Conservation (phyloP, 2,113 vertebrate species). For the Tyto alba region DNA sequence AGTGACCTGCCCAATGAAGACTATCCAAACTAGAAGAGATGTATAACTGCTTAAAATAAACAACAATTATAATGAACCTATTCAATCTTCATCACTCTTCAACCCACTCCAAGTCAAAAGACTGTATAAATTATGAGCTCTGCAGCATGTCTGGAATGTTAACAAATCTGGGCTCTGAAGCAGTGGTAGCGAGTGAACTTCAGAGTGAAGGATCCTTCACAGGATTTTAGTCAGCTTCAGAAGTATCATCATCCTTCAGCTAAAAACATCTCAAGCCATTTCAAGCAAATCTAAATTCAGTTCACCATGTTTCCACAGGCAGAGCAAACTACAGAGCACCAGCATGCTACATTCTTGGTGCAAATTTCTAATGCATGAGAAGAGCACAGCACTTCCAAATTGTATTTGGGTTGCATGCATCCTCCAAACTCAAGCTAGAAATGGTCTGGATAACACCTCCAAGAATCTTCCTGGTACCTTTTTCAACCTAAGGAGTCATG, state of each 20-base stretch:
- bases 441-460: background rate
- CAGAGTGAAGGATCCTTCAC: background rate
- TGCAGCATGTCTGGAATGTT: background rate
- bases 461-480: background rate
- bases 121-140: background rate
- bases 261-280: background rate
- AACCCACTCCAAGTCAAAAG: background rate
- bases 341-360: background rate
- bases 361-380: background rate
- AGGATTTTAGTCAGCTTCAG: background rate
- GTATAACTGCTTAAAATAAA: background rate
- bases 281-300: background rate
- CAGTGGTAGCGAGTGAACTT: background rate
- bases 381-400: background rate
- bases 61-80: background rate
- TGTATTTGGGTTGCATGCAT: background rate
- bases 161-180: background rate
- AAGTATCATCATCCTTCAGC: background rate
- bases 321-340: background rate
- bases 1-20: background rate
- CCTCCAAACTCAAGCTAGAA: background rate
- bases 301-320: background rate
- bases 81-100: conserved; percentile 1
- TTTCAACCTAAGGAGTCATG: background rate
- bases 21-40: background rate